Evolutionary conservation across 2,888 invertebrate genomes (phyloP).

Genomic region (Cephus nigrinus): DNA sequence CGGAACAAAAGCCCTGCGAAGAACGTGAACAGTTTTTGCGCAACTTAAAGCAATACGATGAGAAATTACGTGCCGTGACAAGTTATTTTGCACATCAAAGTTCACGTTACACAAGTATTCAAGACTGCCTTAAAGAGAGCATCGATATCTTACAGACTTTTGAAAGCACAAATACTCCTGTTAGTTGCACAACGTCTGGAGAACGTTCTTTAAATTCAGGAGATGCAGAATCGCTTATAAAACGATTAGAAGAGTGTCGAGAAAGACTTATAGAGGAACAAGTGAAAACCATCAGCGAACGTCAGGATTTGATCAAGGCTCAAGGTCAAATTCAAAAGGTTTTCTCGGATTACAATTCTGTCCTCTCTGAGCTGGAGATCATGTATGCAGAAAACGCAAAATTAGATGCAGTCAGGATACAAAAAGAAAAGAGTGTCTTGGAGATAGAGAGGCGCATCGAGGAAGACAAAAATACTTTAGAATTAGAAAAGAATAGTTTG

Average conservation of each 20-base stretch:
- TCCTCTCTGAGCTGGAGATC: slow-evolving; percentile 46
- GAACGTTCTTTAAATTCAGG: not conserved
- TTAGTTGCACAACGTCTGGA: not conserved
- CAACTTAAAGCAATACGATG: slow-evolving; percentile 42
- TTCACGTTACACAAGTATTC: slow-evolving; percentile 38
- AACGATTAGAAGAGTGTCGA: slow-evolving; percentile 34
- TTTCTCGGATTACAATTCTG: slow-evolving; percentile 47
- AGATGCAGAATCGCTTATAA: not conserved
- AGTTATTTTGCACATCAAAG: slow-evolving; percentile 42
- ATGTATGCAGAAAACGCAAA: slow-evolving; percentile 44
- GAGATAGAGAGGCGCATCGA: slow-evolving; percentile 20
- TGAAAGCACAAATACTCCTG: slow-evolving; percentile 4
- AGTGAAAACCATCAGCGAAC: slow-evolving; percentile 39
- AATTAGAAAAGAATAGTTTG: slow-evolving; percentile 27
- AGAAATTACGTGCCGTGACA: slow-evolving; percentile 37
- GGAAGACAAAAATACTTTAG: slow-evolving; percentile 29
- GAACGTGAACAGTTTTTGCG: slow-evolving; percentile 31
- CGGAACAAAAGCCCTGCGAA: slow-evolving; percentile 7
- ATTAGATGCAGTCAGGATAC: slow-evolving; percentile 17
- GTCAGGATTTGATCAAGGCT: slow-evolving; percentile 41
- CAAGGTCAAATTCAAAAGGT: slow-evolving; percentile 50
- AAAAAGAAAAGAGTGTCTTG: not conserved
- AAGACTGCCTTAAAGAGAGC: slow-evolving; percentile 43
- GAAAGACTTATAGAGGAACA: slow-evolving; percentile 39
- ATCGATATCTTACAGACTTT: slow-evolving; percentile 36